These are phyloP conservation scores for Cabera pusaria DNA, from an alignment of 2,888 invertebrate genomes.

Conservation along the genomic window DNA sequence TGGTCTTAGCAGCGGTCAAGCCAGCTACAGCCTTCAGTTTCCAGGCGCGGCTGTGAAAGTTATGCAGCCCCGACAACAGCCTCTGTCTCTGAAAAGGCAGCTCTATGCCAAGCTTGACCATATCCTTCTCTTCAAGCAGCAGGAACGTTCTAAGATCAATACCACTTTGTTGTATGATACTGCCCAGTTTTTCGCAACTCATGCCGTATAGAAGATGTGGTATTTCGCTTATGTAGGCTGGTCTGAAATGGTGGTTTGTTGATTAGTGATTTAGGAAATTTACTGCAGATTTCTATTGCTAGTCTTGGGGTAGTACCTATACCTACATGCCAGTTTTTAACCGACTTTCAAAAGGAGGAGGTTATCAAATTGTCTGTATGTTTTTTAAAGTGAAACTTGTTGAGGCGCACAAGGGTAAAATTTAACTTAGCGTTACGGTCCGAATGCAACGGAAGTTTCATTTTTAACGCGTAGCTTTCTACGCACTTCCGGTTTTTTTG, in stretches of 20 bases:
- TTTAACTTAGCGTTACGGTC: too few species aligned
- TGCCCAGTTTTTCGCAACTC: constrained; percentile 78
- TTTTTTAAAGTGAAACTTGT: too few species aligned
- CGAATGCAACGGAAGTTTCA: too few species aligned
- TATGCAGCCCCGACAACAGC: constrained; percentile 77
- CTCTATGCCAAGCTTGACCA: constrained; percentile 81
- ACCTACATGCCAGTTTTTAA: too few species aligned
- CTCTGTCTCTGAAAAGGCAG: constrained; percentile 84
- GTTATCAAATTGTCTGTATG: too few species aligned
- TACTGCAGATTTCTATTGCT: too few species aligned
- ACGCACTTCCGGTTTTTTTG: too few species aligned
- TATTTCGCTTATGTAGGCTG: constrained; percentile 78
- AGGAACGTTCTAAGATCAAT: constrained; percentile 83
- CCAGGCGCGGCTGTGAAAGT: constrained; percentile 84
- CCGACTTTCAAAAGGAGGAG: too few species aligned
- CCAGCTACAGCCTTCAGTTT: constrained; percentile 71
- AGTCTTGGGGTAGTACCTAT: too few species aligned
- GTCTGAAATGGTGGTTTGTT: constrained; percentile 69
- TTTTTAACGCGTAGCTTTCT: too few species aligned
- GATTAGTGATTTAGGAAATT: too few species aligned
- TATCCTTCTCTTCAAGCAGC: constrained; percentile 80
- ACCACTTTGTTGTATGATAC: constrained; percentile 67
- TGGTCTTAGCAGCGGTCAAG: constrained; percentile 60
- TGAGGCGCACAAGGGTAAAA: too few species aligned
- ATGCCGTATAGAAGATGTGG: constrained; percentile 83